Base-by-base conservation (phyloP, 2,113 vertebrate species). In the Sorex fumeus region DNA sequence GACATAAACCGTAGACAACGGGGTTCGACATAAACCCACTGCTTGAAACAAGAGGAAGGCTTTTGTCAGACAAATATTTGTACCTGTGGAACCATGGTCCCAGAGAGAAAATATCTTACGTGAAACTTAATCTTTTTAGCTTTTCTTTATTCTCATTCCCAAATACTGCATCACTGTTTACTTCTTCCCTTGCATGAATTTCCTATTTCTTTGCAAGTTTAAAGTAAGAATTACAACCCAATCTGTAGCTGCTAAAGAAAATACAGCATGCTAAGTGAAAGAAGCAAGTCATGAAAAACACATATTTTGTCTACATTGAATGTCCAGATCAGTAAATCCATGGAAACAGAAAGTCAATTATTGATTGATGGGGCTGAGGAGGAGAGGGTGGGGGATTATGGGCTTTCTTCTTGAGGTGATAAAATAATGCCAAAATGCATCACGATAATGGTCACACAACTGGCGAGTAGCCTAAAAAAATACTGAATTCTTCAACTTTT, bases 41-140 rank as follows among this genome's bases (percentile, higher is more conserved):
- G 27, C 57, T 88, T 72, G 71, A 62, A 72, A 93, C 32, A 53
- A 70, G 91, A 84, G 36, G 36, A 40, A 66, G 5, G 23, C 32
- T 88, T 84, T 47, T 47, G 45, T 21, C 71, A 67, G 71, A 94
- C n/a, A 93, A 84, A 27, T 93, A 69, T 27, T 89, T 50, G 36
- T 25, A 75, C 16, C 40, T 67, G 30, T 2, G 9, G 11, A 90
- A 30, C 28, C 71, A 27, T 3, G 28, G 36, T 32, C 47, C n/a
- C n/a, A 76, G 92, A 85, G 84, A 81, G 69, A 95, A 87, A 90
- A 79, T 36, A 12, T 67, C 75, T 74, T 82, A 81, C 84, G 50
- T 70, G 34, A 95, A 91, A 70, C 9, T 28, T 32, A 30, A 47
- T 25, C 77, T 74, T 75, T 67, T 43, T 72, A 53, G 23, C 21